phyloP scores from a whole-genome alignment of 1,140 invertebrate species.

The Anoplolepis gracilipes region DNA sequence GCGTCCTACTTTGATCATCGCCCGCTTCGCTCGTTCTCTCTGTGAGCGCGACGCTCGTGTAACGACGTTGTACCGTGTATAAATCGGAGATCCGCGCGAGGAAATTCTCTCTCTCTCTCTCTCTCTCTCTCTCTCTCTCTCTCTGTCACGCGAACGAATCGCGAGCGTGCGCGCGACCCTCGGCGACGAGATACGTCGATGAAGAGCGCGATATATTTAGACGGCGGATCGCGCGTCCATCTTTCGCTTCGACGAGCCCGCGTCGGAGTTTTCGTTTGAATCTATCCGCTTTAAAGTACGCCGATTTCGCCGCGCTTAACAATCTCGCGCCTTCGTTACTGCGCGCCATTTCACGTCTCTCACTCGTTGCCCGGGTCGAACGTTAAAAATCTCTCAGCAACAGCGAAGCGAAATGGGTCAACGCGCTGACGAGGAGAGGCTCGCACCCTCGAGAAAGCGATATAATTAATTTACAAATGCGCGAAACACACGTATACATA shows the following conservation, averaged over 20 bases:
- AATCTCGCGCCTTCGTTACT: conserved; percentile 60
- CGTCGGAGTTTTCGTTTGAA: neutral
- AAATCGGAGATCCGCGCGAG: conserved; percentile 42
- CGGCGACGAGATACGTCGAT: conserved; percentile 53
- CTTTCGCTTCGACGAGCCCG: conserved; percentile 17
- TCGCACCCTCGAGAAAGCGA: neutral
- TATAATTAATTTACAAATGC: conserved; percentile 29
- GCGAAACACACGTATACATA: neutral
- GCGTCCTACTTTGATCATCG: conserved; percentile 74
- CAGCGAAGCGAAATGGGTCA: conserved; percentile 26
- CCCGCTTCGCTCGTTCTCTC: conserved; percentile 53
- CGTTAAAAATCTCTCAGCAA: conserved; percentile 49
- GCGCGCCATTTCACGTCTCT: conserved; percentile 52
- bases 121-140: neutral
- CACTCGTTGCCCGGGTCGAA: conserved; percentile 6
- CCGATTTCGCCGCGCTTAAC: conserved; percentile 56
- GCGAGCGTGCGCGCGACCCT: conserved; percentile 28
- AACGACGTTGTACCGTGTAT: conserved; percentile 54
- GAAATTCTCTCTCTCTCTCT: conserved; percentile 12
- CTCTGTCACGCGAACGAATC: conserved; percentile 25
- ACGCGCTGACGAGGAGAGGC: neutral
- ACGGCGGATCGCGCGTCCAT: conserved; percentile 47
- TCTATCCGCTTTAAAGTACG: conserved; percentile 65
- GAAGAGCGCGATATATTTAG: conserved; percentile 55
- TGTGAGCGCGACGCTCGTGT: conserved; percentile 48